phyloP scores from a whole-genome alignment of 1,140 invertebrate genomes.

The Aphis gossypii region DNA sequence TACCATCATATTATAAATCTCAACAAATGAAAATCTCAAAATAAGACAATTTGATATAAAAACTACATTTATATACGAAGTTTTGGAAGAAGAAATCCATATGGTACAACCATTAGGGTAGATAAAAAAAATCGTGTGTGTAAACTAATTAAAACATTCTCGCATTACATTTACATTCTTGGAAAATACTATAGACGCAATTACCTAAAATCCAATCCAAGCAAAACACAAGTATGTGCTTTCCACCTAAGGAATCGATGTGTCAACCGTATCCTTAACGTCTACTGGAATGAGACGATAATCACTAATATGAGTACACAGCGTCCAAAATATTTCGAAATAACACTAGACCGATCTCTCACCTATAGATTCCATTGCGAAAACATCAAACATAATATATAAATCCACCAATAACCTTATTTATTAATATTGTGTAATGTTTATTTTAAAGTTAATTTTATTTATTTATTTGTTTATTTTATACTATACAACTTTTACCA shows the following conservation, averaged over 20 bases:
- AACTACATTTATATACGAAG: no score
- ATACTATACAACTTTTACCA: no score
- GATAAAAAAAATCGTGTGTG: no score
- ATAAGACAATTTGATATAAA: no score
- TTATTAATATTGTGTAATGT: no score
- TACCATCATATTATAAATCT: no score
- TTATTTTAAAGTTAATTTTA: no score
- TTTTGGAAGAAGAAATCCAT: no score
- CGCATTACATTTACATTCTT: not conserved
- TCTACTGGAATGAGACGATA: constrained; percentile 12
- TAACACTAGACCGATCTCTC: constrained; percentile 48
- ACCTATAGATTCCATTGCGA: constrained; percentile 44
- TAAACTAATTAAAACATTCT: no score
- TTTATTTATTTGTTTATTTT: no score
- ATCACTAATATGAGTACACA: not conserved
- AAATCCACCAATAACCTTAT: not conserved
- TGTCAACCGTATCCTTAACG: constrained; percentile 66
- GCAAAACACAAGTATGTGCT: constrained; percentile 43
- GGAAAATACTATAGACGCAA: constrained; percentile 43
- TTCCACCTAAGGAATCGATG: constrained; percentile 66
- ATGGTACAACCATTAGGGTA: no score
- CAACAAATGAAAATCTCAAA: no score
- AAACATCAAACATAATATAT: constrained; percentile 39
- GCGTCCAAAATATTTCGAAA: constrained; percentile 45
- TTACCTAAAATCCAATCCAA: constrained; percentile 41